These are phyloP conservation scores for Cichlasoma orientale DNA, from an alignment of 2,797 vertebrate species.

Conservation along the genomic window DNA sequence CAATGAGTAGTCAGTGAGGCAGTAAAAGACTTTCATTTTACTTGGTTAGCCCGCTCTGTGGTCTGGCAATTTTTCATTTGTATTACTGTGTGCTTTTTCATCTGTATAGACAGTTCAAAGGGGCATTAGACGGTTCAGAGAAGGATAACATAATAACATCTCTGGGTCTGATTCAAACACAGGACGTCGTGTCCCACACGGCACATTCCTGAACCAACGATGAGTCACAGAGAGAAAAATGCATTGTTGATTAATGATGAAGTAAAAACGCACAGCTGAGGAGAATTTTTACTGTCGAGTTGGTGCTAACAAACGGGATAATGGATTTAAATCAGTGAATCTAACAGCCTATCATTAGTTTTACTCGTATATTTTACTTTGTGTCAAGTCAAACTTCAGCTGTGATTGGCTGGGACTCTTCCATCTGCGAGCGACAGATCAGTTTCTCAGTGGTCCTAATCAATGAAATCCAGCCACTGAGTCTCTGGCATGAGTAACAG, in stretches of 20 bases:
- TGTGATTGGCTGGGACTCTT: not conserved
- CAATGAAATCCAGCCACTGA: not conserved
- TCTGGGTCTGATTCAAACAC: constrained; percentile 28
- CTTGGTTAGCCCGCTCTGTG: not conserved
- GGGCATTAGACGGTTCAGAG: constrained; percentile 28
- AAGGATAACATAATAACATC: constrained; percentile 40
- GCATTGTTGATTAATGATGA: constrained; percentile 22
- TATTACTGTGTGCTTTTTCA: constrained; percentile 11
- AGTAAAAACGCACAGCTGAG: not conserved
- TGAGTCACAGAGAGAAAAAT: constrained; percentile 14
- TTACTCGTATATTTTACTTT: not conserved
- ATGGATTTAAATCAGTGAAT: not conserved
- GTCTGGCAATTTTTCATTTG: not conserved
- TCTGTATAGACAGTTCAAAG: constrained; percentile 17
- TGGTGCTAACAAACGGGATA: not conserved
- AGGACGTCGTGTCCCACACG: constrained; percentile 2
- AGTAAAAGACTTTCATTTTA: constrained; percentile 16
- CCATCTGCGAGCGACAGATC: not conserved
- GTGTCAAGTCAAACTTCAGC: not conserved
- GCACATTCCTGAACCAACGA: not conserved
- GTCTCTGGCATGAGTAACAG: not conserved
- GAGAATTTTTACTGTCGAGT: not conserved
- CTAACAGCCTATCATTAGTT: not conserved
- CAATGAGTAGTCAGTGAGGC: constrained; percentile 10
- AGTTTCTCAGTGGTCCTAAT: not conserved